Conservation (phyloP, 2,797 vertebrate genomes). For the Chelon labrosus region DNA sequence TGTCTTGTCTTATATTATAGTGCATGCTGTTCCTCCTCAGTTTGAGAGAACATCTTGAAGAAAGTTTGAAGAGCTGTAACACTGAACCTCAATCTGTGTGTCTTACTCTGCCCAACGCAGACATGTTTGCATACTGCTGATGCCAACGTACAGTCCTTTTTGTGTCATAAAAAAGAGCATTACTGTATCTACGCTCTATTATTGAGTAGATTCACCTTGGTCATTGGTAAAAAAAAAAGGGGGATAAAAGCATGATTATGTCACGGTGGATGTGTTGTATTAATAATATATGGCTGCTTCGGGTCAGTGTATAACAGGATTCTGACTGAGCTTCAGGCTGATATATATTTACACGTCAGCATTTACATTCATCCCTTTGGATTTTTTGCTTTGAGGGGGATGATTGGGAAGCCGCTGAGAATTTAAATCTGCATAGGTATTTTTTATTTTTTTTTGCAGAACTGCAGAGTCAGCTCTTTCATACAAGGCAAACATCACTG, state of each 20-base stretch:
- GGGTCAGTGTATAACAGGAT: neutral
- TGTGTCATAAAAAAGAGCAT: neutral
- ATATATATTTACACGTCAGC: neutral
- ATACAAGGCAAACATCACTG: too few species aligned
- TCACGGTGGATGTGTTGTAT: neutral
- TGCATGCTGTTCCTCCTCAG: neutral
- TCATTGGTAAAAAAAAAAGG: neutral
- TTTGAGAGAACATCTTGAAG: neutral
- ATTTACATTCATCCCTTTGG: neutral
- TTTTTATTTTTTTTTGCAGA: neutral
- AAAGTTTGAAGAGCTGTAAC: neutral
- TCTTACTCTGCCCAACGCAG: neutral
- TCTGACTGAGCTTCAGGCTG: neutral
- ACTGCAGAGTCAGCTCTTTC: slow-evolving; percentile 24
- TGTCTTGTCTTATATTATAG: too few species aligned
- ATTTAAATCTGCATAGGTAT: neutral
- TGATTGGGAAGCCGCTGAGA: slow-evolving; percentile 13
- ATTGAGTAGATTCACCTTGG: neutral
- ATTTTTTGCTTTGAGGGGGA: neutral
- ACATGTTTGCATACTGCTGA: neutral
- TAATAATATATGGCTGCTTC: slow-evolving; percentile 7
- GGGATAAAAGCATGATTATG: neutral
- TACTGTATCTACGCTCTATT: neutral
- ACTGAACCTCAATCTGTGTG: too few species aligned
- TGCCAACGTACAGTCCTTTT: neutral